phyloP scores from a whole-genome alignment of 2,888 invertebrate species.

The Nemoura dubitans region DNA sequence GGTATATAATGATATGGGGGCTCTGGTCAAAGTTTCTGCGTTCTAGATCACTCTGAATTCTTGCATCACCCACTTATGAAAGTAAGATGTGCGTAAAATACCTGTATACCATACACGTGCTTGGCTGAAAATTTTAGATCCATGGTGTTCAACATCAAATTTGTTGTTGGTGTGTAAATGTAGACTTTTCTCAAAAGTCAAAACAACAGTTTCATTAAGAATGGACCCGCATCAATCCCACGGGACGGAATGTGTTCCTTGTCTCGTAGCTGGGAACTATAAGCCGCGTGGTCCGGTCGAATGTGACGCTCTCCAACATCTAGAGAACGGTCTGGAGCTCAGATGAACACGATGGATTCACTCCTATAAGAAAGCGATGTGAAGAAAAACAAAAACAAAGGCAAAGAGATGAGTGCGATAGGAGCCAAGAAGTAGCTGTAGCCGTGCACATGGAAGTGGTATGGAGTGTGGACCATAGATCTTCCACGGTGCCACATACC shows the following conservation, averaged over 20 bases:
- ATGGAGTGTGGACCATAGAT: constrained; percentile 17
- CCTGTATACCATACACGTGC: background rate
- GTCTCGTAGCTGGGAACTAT: too few species aligned
- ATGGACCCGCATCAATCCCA: background rate
- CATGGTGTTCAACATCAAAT: too few species aligned
- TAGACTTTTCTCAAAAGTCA: too few species aligned
- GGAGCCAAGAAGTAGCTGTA: constrained; percentile 35
- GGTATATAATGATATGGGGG: constrained; percentile 17
- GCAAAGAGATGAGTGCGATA: constrained; percentile 31
- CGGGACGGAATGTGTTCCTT: background rate
- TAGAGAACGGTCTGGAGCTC: background rate
- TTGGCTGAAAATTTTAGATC: background rate
- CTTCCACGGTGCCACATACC: constrained; percentile 23
- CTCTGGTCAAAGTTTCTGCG: background rate
- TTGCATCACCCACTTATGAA: background rate
- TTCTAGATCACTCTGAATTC: background rate
- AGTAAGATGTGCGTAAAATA: background rate
- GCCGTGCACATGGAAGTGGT: background rate
- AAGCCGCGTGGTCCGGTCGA: background rate
- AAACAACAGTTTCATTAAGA: background rate
- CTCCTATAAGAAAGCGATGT: background rate
- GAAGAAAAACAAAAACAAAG: constrained; percentile 29
- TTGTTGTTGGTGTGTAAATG: too few species aligned
- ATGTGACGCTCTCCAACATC: background rate
- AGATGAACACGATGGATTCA: background rate